Conservation (phyloP, 2,797 vertebrate species). For the Acanthurus leucopareius region DNA sequence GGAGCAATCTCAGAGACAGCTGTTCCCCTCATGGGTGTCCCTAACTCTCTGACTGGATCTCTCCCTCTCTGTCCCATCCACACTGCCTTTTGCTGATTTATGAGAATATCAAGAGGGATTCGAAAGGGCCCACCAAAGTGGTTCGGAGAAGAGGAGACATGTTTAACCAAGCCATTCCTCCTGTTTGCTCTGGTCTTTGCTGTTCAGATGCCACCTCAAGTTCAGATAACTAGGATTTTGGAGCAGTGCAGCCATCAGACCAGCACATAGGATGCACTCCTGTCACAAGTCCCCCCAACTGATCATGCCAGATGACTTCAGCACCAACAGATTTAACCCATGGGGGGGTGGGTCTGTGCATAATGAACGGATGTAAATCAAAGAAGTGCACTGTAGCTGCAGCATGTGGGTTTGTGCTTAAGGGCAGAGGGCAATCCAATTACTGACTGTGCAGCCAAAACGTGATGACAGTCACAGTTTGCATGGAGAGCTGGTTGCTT, state of each 20-base stretch:
- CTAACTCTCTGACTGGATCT: slow-evolving; percentile 55
- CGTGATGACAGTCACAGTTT: slow-evolving; percentile 62
- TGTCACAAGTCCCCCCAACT: slow-evolving; percentile 58
- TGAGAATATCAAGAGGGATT: slow-evolving; percentile 67
- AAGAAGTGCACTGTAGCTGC: slow-evolving; percentile 53
- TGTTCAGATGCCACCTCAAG: slow-evolving; percentile 53
- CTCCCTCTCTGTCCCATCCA: slow-evolving; percentile 33
- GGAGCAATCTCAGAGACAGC: slow-evolving; percentile 79
- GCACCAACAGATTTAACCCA: slow-evolving; percentile 57
- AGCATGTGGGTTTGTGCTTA: slow-evolving; percentile 66
- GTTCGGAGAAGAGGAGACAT: slow-evolving; percentile 39
- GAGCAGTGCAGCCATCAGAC: slow-evolving; percentile 36
- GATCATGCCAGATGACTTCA: slow-evolving; percentile 68
- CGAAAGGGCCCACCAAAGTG: slow-evolving; percentile 64
- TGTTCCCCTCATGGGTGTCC: slow-evolving; percentile 75
- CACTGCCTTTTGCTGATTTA: slow-evolving; percentile 58
- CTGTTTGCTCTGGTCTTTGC: slow-evolving; percentile 55
- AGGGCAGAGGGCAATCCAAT: slow-evolving; percentile 69
- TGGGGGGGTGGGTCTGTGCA: slow-evolving; percentile 32
- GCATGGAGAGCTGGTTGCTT: slow-evolving; percentile 35
- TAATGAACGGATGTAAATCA: slow-evolving; percentile 73
- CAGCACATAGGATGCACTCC: slow-evolving; percentile 45
- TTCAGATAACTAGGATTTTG: slow-evolving; percentile 70
- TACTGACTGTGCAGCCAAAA: slow-evolving; percentile 57
- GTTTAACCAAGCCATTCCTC: slow-evolving; percentile 32